A percentile compares a stretch with the other conserved stretches of the same genome.
These are phyloP conservation scores for Brachionus sp. DNA, from an alignment of 1,140 invertebrate species.

Conservation along the genomic window DNA sequence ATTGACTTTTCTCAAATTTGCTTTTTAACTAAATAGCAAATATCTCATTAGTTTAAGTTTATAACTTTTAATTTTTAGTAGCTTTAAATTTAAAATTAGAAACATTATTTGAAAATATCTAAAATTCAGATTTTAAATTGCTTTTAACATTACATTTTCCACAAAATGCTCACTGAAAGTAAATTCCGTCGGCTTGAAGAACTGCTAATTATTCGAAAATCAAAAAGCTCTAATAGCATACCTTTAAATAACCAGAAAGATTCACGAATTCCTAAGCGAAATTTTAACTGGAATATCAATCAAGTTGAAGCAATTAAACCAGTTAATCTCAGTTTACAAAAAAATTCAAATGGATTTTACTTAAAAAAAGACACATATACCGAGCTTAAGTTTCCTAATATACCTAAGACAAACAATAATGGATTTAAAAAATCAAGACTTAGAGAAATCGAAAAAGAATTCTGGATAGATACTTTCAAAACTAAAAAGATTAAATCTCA, in stretches of 20 bases:
- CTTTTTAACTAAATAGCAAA: constrained; percentile 9
- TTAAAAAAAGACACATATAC: not conserved
- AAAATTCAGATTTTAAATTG: not conserved
- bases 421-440: not conserved
- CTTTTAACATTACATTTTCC: not conserved
- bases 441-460: not conserved
- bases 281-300: not conserved
- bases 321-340: not conserved
- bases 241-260: not conserved
- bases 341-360: constrained; percentile 7
- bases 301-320: not conserved
- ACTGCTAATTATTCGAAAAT: not conserved
- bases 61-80: not conserved
- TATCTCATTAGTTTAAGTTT: not conserved
- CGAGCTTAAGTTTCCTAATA: not conserved
- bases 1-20: constrained; percentile 14
- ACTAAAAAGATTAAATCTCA: not conserved
- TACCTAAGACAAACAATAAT: not conserved
- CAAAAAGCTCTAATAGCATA: not conserved
- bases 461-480: not conserved
- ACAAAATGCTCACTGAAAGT: not conserved
- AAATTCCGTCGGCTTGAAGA: not conserved
- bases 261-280: not conserved
- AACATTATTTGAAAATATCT: not conserved
- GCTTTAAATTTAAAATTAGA: not conserved